Percentiles rank a stretch among this genome's conserved stretches.
Conservation (phyloP, 2,888 invertebrate species). For the Drosophila sordidula region DNA sequence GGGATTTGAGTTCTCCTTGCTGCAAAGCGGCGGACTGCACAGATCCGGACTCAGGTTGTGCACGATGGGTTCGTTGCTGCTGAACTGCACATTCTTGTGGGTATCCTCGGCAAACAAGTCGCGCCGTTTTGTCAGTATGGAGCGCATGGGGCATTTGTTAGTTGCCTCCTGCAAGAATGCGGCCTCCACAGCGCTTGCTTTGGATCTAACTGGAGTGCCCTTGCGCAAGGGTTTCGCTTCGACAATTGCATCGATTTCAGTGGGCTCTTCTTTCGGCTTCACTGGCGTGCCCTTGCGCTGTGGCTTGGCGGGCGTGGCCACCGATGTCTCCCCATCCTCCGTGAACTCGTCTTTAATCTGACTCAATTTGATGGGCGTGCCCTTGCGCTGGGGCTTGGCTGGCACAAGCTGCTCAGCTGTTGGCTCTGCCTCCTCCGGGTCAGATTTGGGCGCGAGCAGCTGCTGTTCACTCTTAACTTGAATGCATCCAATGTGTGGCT, state of each 20-base stretch:
- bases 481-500: constrained; percentile 20
- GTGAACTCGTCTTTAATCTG: constrained; percentile 12
- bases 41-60: constrained; percentile 57
- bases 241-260: constrained; percentile 2
- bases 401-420: background rate
- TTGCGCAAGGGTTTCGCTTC: constrained; percentile 37
- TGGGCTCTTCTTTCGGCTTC: background rate
- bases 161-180: background rate
- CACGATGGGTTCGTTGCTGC: constrained; percentile 56
- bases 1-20: constrained; percentile 56
- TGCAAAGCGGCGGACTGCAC: background rate
- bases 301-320: too few species aligned
- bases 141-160: constrained; percentile 36
- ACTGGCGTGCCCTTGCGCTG: constrained; percentile 46
- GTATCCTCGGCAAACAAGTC: constrained; percentile 67
- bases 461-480: constrained; percentile 28
- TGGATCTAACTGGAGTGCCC: constrained; percentile 41
- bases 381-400: constrained; percentile 29
- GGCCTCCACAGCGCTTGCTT: background rate
- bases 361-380: constrained; percentile 42
- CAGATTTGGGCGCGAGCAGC: constrained; percentile 10
- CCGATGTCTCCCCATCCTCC: background rate
- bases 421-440: background rate
- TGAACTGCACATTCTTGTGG: constrained; percentile 78
- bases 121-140: constrained; percentile 60